Evolutionary conservation across 1,140 invertebrate species (phyloP), one percentile per base, ranked within the genome.

Genomic region (Pogonomyrmex barbatus): DNA sequence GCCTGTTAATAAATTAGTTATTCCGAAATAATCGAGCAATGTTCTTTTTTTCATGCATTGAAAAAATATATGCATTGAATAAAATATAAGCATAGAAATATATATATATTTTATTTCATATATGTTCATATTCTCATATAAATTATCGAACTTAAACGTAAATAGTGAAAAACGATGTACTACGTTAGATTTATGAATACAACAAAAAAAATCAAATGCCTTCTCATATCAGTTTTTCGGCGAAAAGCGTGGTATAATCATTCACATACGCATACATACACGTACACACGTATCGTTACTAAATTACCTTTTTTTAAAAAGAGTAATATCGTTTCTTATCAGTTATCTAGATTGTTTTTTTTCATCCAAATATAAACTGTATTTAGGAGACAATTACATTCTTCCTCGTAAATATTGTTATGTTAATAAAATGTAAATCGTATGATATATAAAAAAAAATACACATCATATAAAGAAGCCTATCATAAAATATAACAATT

Each of bases 111-210:
- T 52, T 54, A 68, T 79, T 79, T 68, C 36, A 14, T 60, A 39
- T 75, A 24, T 24, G 24, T 50, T 47, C 56, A 54, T 68, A 68
- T 81, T 81, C 54, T 81, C 47, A 58, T 70, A 81, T 81, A 81
- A 81, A 81, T 67, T 68, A 81, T 81, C 65, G 65, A 81, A 81
- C 65, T 81, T 81, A 81, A 81, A 81, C 42, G 14, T 45, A 81
- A 70, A 81, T 30, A 14, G 14, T 70, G 78, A 70, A 70, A 81
- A 81, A 45, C 39, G 14, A 58, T 56, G 65, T 50, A 68, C 24
- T 68, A 24, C 30, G 42, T 24, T 63, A 78, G 30, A 10, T 81
- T 70, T 70, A 81, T 56, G 67, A 56, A 45, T 70, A 30, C 12
- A 70, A 47, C 30, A n/a, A 78, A 75, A 60, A 60, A 79, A 52